Evolutionary conservation across 2,797 vertebrate species (phyloP).

Genomic region (Tokudaia muenninki): DNA sequence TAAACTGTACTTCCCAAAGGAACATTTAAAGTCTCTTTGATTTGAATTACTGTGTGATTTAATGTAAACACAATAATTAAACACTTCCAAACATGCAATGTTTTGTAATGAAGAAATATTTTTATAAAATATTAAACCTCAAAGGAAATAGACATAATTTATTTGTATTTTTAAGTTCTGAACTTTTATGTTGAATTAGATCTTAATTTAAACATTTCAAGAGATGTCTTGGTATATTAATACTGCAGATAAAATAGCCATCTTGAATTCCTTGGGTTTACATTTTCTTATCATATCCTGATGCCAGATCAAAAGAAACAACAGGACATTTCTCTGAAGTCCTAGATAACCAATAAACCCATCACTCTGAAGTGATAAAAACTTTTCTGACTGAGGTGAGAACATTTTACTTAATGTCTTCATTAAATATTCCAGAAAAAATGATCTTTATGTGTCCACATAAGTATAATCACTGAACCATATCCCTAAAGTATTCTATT

Average conservation of each 20-base stretch:
- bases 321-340: constrained; percentile 53
- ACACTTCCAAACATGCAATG: constrained; percentile 17
- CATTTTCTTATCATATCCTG: constrained; percentile 11
- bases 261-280: constrained; percentile 40
- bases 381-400: constrained; percentile 13
- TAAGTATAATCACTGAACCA: constrained; percentile 9
- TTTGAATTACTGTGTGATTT: constrained; percentile 61
- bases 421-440: neutral
- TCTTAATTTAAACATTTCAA: constrained; percentile 57
- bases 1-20: constrained; percentile 32
- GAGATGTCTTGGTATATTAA: neutral
- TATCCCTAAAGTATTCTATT: constrained; percentile 22
- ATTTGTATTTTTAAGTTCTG: constrained; percentile 17
- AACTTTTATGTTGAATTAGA: constrained; percentile 46
- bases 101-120: neutral
- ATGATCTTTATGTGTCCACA: neutral
- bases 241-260: neutral
- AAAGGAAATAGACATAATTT: constrained; percentile 38
- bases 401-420: constrained; percentile 36
- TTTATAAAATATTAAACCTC: neutral
- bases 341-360: constrained; percentile 38
- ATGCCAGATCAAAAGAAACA: constrained; percentile 61
- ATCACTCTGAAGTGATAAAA: neutral
- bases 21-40: constrained; percentile 58
- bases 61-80: constrained; percentile 62